Evolutionary conservation across 2,888 invertebrate genomes (phyloP).

Genomic region (Epinotia demarniana): DNA sequence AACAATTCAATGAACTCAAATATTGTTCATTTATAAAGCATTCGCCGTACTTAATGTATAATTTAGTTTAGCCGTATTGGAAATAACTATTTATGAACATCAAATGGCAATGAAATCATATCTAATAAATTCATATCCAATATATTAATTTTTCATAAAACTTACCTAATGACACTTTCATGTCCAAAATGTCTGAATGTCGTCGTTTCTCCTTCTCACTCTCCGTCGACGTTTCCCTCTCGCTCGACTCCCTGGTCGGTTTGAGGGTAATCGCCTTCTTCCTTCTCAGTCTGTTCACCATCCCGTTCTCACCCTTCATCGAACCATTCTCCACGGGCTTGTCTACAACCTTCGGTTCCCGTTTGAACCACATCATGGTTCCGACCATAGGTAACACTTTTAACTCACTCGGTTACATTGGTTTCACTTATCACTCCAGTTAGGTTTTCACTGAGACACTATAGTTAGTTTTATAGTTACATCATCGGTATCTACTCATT

Average conservation of each 20-base stretch:
- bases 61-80: background rate
- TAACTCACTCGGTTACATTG: constrained; percentile 24
- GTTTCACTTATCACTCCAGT: constrained; percentile 31
- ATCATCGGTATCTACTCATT: constrained; percentile 6
- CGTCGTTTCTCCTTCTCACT: constrained; percentile 78
- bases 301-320: constrained; percentile 70
- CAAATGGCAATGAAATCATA: constrained; percentile 58
- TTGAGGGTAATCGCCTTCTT: constrained; percentile 74
- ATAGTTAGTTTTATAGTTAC: constrained; percentile 17
- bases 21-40: constrained; percentile 12
- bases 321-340: constrained; percentile 71
- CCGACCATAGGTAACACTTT: constrained; percentile 51
- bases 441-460: constrained; percentile 6
- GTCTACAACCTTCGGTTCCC: constrained; percentile 74
- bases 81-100: background rate
- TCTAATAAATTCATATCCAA: background rate
- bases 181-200: constrained; percentile 78
- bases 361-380: constrained; percentile 81
- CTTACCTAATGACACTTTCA: constrained; percentile 76
- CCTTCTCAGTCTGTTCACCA: constrained; percentile 71
- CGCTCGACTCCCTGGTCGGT: constrained; percentile 77
- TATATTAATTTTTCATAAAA: constrained; percentile 37
- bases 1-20: background rate
- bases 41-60: constrained; percentile 17
- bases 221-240: constrained; percentile 78